Base-by-base conservation (phyloP, 2,113 vertebrate genomes). In the Epinephelus cyanopodus region DNA sequence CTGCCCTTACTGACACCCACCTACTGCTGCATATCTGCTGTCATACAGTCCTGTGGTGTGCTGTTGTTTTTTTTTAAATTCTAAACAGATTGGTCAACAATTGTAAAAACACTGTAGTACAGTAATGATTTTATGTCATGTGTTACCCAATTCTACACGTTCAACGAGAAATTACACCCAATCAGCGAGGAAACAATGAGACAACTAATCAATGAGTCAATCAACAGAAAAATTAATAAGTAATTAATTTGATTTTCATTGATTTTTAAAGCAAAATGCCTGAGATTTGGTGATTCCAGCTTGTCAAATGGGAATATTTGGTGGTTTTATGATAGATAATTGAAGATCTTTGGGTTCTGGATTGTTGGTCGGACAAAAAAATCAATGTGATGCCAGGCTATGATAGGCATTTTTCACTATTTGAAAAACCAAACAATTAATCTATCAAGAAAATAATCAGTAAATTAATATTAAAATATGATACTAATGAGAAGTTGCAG, bases 1-100 rank as follows among this genome's bases (percentile, higher is more conserved):
- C 61, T 50, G 29, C 23, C 54, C 63, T 47, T 53, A 65, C 14
- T 18, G 69, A 77, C 65, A 54, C 50, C 47, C 54, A 53, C 3
- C 39, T 54, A 37, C 27, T 37, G 27, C 68, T 76, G 75, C 39
- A 23, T 37, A 50, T 23, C 12, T 19, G 48, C 64, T 64, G 61
- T 56, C 42, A 17, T 39, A 48, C 27, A 77, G 50, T n/a, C 67
- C 23, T 53, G 11, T 8, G 8, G 25, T 18, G 1, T 47, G 27
- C 18, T 6, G 14, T 23, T 39, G 10, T 45, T 15, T 52, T 1
- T n/a, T n/a, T n/a, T n/a, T n/a, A n/a, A 58, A 45, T 77, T 21
- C 3, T 25, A 2, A 33, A 74, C 37, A 33, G 7, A 74, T 7
- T 63, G 45, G 12, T 39, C 27, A n/a, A 21, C 3, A 0, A 19